phyloP scores from a whole-genome alignment of 2,888 invertebrate species.

The Argyresthia goedartella region DNA sequence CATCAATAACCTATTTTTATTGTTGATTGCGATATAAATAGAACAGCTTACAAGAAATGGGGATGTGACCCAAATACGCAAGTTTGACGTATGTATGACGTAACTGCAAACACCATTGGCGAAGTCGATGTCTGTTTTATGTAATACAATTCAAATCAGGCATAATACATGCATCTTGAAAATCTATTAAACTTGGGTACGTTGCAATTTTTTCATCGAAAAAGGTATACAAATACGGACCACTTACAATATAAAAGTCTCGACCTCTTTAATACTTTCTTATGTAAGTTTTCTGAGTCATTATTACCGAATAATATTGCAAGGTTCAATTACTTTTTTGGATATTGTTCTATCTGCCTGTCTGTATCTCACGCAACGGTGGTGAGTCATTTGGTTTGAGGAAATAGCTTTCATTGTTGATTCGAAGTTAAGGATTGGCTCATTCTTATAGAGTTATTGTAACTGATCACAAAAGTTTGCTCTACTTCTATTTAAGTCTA shows the following conservation, averaged over 20 bases:
- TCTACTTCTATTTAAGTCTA: no score
- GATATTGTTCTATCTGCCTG: neutral
- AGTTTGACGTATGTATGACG: conserved; percentile 8
- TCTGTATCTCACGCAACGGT: conserved; percentile 1
- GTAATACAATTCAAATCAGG: neutral
- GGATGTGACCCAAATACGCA: conserved; percentile 7
- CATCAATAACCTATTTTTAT: conserved; percentile 5
- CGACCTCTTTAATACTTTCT: no score
- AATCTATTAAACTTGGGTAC: no score
- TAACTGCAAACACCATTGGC: neutral
- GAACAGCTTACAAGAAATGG: conserved; percentile 3
- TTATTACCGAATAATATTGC: conserved; percentile 36
- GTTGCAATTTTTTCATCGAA: no score
- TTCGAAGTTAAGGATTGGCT: neutral
- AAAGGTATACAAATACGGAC: no score
- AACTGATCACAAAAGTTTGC: no score
- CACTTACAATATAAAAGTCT: no score
- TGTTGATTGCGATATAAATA: neutral
- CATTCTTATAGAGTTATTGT: no score
- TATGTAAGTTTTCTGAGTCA: conserved; percentile 23
- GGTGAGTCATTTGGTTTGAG: conserved; percentile 31
- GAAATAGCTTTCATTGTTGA: conserved; percentile 23
- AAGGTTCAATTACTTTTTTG: conserved; percentile 17
- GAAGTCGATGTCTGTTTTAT: neutral
- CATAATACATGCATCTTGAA: no score